Evolutionary conservation across 2,888 invertebrate species (phyloP).

Genomic region (Nebria brevicollis): DNA sequence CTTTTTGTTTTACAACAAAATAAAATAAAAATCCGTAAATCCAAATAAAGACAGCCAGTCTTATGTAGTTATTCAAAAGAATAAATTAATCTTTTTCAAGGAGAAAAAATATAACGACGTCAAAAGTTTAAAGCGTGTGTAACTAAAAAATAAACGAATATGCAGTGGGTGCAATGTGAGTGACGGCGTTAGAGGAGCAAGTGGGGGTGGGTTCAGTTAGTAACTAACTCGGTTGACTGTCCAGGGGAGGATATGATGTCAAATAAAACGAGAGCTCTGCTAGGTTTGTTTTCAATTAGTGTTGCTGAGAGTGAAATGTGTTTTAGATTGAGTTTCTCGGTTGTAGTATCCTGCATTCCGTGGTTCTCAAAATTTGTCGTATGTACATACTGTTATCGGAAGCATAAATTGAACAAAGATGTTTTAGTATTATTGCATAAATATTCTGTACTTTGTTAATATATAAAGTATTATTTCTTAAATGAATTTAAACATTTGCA

Average conservation of each 20-base stretch:
- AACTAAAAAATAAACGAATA: slow-evolving; percentile 10
- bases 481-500: neutral
- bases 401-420: too few species aligned
- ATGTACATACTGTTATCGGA: too few species aligned
- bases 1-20: neutral
- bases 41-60: neutral
- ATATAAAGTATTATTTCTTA: neutral
- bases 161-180: slow-evolving; percentile 16
- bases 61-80: slow-evolving; percentile 18
- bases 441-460: too few species aligned
- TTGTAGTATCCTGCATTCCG: too few species aligned
- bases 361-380: too few species aligned
- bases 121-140: slow-evolving; percentile 28
- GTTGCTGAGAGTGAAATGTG: slow-evolving; percentile 42
- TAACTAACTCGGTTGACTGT: neutral
- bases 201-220: neutral
- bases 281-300: slow-evolving; percentile 47
- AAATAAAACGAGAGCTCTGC: neutral
- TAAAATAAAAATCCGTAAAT: neutral
- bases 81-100: slow-evolving; percentile 35
- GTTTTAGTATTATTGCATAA: too few species aligned
- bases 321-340: slow-evolving; percentile 38
- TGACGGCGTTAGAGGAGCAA: slow-evolving; percentile 15
- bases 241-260: neutral
- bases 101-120: slow-evolving; percentile 27